Base-by-base conservation (phyloP, 2,113 vertebrate species). In the Tautogolabrus adspersus region DNA sequence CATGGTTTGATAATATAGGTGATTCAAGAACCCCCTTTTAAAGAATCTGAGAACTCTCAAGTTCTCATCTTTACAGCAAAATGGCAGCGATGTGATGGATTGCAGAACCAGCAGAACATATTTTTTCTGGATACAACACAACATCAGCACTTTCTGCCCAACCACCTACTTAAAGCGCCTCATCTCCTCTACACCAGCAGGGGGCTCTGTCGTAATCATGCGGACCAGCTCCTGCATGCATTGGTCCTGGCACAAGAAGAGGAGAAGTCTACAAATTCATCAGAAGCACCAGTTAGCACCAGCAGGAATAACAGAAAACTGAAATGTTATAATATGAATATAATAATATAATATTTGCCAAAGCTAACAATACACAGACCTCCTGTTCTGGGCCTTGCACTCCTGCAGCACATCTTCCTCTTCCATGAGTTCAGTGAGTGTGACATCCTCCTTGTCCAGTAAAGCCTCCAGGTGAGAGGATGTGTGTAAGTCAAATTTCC, bases 321-420 rank as follows among this genome's bases (percentile, higher is more conserved):
- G 0, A 64, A 26, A 75, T 61, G 8, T 23, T 52, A 49, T 34
- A 18, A 16, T 66, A 30, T 44, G 2, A 19, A 18, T 47, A 9
- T 49, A 49, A 22, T n/a, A n/a, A n/a, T 26, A 64, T 9, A 9
- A 15, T 9, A 22, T 42, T 21, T 46, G 15, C 16, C 1, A 42
- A 62, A 10, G 18, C 10, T 40, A 56, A 54, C 59, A 69, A 18
- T 34, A 66, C 55, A 80, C 61, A 73, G 18, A 93, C 90, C 91
- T 95, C 83, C 96, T 95, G 94, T 99, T 99, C 94, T 98, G 98
- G 3, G 97, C 97, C 91, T 98, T 98, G 94, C 97, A 98, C 91
- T 99, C 98, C 92, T 99, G 98, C 67, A 99, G 88, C 78, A 98
- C 91, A 78, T 98, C 98, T 73, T 99, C 98, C 91, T 98, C 97